These are phyloP conservation scores for Eurosta solidaginis DNA, from an alignment of 1,140 invertebrate species.

Conservation along the genomic window DNA sequence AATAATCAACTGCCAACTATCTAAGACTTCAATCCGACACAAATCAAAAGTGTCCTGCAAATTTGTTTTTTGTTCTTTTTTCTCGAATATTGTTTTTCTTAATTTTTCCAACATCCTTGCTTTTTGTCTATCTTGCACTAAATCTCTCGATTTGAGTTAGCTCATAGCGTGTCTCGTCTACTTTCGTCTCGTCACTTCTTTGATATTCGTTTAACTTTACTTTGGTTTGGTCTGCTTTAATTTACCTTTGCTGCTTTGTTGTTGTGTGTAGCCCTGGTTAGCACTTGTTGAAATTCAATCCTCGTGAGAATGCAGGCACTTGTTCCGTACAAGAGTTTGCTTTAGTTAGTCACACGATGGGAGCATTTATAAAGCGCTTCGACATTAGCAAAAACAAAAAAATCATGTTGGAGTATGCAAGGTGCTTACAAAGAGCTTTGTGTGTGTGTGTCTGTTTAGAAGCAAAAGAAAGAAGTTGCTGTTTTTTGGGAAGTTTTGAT, in stretches of 20 bases:
- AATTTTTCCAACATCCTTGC: not conserved
- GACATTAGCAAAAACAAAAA: not conserved
- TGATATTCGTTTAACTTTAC: not conserved
- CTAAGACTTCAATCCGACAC: not conserved
- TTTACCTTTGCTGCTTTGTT: not conserved
- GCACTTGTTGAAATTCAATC: conserved; percentile 48
- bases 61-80: no score
- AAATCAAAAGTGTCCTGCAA: not conserved
- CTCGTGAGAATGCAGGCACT: conserved; percentile 52
- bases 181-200: conserved; percentile 10
- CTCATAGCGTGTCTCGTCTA: not conserved
- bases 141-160: not conserved
- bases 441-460: no score
- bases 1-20: not conserved
- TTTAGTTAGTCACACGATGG: not conserved
- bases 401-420: not conserved
- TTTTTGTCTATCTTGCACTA: not conserved
- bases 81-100: not conserved
- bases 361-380: not conserved
- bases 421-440: no score
- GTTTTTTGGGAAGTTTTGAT: conserved; percentile 24
- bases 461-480: not conserved
- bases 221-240: no score
- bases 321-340: conserved; percentile 36
- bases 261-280: not conserved